Base-by-base conservation (phyloP, 2,797 vertebrate species). In the Manis javanica region DNA sequence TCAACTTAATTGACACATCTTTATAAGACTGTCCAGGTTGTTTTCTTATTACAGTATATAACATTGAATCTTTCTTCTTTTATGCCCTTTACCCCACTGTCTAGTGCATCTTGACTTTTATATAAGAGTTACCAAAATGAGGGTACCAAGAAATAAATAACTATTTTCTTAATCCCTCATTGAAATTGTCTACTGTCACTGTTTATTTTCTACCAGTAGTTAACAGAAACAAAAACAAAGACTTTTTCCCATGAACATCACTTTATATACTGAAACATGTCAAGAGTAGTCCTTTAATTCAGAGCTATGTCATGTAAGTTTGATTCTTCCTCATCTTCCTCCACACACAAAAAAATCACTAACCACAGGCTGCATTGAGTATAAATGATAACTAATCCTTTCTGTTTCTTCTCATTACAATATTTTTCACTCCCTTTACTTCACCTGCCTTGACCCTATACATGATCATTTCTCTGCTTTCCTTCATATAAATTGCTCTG, bases 391-490 rank as follows among this genome's bases (percentile, higher is more conserved):
- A 71, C 59, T 49, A 49, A 63, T 69, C 42, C 64, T 57, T 37
- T 63, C 69, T 79, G 53, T 81, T 91, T 87, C 34, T 5, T 71
- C 39, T 77, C 77, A 72, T 78, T 87, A 87, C 42, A 78, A 18
- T 83, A 46, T 24, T 75, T 92, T 87, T 94, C 57, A 53, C 57
- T 88, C 89, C 77, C 77, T 69, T 64, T 53, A 26, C 42, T 88
- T 96, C 81, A 78, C 72, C 88, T 64, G 51, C 29, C 71, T 82
- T 95, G 61, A 95, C 91, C 87, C 26, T 82, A 42, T 61, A 2
- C 19, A 26, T 91, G 82, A 82, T 90, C 77, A 78, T 82, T 95
- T 94, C 79, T 64, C 87, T 91, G 90, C 24, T 95, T 95, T 92
- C 24, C 29, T 57, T 87, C 92, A 51, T 13, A 21, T 10, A 49